A percentile compares a stretch with the other conserved stretches of the same genome.
phyloP scores from a whole-genome alignment of 2,888 invertebrate species.

The Calameuta filiformis region DNA sequence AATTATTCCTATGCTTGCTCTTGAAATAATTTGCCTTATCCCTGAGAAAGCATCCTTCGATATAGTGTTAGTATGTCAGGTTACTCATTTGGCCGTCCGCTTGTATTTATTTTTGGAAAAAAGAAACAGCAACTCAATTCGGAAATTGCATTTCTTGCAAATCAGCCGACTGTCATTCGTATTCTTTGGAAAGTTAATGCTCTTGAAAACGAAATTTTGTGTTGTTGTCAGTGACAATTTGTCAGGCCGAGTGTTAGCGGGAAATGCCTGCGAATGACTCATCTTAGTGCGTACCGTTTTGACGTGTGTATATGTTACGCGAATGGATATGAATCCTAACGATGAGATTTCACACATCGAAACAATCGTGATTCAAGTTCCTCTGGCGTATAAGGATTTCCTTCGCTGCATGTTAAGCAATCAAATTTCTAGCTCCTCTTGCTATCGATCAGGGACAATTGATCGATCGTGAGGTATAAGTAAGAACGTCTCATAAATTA shows the following conservation, averaged over 20 bases:
- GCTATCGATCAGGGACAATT: neutral
- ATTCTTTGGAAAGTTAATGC: neutral
- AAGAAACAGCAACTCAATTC: neutral
- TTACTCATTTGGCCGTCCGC: neutral
- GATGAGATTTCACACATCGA: neutral
- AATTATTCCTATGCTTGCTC: conserved; percentile 55
- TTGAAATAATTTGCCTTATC: conserved; percentile 29
- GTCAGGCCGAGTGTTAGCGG: neutral
- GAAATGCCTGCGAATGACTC: neutral
- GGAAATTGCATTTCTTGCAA: neutral
- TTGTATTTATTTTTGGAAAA: neutral
- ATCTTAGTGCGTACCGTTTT: neutral
- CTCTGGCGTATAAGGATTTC: neutral
- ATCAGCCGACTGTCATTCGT: neutral
- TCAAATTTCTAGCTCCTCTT: neutral
- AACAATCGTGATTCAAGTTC: neutral
- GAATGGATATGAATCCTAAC: neutral
- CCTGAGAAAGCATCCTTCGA: neutral
- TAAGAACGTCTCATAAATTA: neutral
- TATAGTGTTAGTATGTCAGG: neutral
- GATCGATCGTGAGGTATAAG: neutral
- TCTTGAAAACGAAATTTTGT: neutral
- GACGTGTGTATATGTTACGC: neutral
- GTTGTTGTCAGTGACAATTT: neutral
- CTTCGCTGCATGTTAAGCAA: neutral